phyloP scores from a whole-genome alignment of 2,888 invertebrate genomes.

The Timandra comae region DNA sequence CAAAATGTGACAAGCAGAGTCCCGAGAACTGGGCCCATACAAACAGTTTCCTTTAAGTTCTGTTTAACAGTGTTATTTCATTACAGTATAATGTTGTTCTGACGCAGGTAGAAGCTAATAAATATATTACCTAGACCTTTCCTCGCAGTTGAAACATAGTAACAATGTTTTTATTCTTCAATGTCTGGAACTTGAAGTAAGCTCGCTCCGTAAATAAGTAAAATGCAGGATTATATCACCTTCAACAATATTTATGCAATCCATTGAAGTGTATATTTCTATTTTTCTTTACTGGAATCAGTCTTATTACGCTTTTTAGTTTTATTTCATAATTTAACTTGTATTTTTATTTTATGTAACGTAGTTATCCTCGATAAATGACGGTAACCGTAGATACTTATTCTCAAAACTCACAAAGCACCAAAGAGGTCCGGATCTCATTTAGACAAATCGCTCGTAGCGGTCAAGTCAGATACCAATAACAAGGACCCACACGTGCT shows the following conservation, averaged over 20 bases:
- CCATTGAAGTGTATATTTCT: too few species aligned
- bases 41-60: constrained; percentile 39
- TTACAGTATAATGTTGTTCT: constrained; percentile 38
- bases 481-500: constrained; percentile 69
- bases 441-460: constrained; percentile 75
- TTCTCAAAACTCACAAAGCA: constrained; percentile 63
- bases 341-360: too few species aligned
- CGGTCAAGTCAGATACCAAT: constrained; percentile 75
- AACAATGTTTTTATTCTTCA: not conserved
- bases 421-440: constrained; percentile 69
- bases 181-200: too few species aligned
- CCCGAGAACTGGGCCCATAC: constrained; percentile 30
- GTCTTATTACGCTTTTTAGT: too few species aligned
- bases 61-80: constrained; percentile 45
- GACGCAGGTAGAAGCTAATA: constrained; percentile 28
- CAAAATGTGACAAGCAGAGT: constrained; percentile 20
- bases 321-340: too few species aligned
- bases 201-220: too few species aligned
- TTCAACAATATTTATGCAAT: too few species aligned
- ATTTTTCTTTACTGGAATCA: too few species aligned
- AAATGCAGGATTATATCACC: too few species aligned
- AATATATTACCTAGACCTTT: constrained; percentile 22
- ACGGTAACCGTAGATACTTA: constrained; percentile 23
- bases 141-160: constrained; percentile 1
- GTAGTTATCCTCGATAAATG: too few species aligned